phyloP scores from a whole-genome alignment of 2,888 invertebrate genomes.

The Tipula unca region DNA sequence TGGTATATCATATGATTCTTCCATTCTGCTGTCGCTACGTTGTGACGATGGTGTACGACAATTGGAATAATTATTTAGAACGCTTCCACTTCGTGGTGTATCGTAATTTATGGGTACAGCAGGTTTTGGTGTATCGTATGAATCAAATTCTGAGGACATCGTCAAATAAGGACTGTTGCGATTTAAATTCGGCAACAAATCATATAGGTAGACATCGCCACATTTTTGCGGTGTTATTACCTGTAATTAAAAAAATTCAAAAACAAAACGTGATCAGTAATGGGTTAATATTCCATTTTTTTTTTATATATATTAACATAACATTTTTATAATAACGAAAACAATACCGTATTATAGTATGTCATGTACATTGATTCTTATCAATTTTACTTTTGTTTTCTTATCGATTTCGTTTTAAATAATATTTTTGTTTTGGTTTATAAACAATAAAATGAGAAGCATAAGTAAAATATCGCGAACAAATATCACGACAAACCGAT shows the following conservation, averaged over 20 bases:
- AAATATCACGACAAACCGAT: not conserved
- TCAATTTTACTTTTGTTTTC: not conserved
- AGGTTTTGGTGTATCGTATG: conserved; percentile 53
- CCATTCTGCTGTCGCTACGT: conserved; percentile 26
- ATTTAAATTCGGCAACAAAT: conserved; percentile 44
- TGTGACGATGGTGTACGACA: conserved; percentile 26
- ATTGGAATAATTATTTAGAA: conserved; percentile 28
- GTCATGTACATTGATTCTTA: not conserved
- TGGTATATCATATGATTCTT: conserved; percentile 58
- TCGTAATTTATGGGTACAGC: conserved; percentile 50
- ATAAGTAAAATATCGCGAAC: not conserved
- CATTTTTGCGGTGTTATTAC: conserved; percentile 62
- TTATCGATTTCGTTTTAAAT: not conserved
- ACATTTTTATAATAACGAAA: conserved; percentile 19
- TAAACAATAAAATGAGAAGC: not conserved
- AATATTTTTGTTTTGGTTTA: not conserved
- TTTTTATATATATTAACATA: conserved; percentile 20
- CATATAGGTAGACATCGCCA: conserved; percentile 65
- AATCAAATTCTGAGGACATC: conserved; percentile 38
- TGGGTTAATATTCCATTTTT: not conserved
- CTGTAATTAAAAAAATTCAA: conserved; percentile 39
- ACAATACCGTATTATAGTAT: not conserved
- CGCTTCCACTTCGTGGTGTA: conserved; percentile 46
- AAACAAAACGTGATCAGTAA: not conserved
- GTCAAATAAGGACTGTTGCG: conserved; percentile 33